Conservation (phyloP, 1,140 invertebrate species). For the Acyrthosiphon pisum region DNA sequence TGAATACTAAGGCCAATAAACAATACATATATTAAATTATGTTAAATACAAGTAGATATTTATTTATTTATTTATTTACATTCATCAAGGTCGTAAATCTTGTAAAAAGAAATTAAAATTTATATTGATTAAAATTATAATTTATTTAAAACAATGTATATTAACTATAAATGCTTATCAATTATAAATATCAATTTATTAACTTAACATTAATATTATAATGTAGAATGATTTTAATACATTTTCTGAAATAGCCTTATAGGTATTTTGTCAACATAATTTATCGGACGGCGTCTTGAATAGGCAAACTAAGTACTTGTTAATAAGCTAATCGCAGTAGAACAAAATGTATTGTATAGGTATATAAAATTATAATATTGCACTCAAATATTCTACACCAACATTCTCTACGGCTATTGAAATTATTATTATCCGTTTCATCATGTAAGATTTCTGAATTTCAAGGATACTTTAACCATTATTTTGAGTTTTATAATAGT, state of each 20-base stretch:
- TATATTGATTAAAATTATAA: not conserved
- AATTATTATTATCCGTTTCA: not conserved
- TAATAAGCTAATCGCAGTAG: not conserved
- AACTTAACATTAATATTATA: not conserved
- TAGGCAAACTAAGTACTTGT: constrained; percentile 31
- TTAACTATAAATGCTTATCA: not conserved
- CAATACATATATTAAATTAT: not conserved
- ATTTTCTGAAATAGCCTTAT: not conserved
- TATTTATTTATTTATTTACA: constrained; percentile 5
- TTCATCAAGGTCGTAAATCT: not conserved
- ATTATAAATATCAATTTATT: not conserved
- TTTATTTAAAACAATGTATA: not conserved
- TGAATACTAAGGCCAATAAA: not conserved
- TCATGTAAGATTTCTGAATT: not conserved
- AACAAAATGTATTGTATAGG: not conserved
- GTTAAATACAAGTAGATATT: not conserved
- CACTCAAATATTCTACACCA: not conserved
- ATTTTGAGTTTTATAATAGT: not conserved
- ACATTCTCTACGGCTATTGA: not conserved
- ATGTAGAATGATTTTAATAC: not conserved
- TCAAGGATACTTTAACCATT: not conserved
- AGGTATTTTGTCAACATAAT: not conserved
- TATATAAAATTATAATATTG: not conserved
- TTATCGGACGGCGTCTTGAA: constrained; percentile 25
- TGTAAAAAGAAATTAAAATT: not conserved